A percentile compares a stretch with the other conserved stretches of the same genome.
These are phyloP conservation scores for Mesorhabditis belari DNA, from an alignment of 2,888 invertebrate species.

Conservation along the genomic window DNA sequence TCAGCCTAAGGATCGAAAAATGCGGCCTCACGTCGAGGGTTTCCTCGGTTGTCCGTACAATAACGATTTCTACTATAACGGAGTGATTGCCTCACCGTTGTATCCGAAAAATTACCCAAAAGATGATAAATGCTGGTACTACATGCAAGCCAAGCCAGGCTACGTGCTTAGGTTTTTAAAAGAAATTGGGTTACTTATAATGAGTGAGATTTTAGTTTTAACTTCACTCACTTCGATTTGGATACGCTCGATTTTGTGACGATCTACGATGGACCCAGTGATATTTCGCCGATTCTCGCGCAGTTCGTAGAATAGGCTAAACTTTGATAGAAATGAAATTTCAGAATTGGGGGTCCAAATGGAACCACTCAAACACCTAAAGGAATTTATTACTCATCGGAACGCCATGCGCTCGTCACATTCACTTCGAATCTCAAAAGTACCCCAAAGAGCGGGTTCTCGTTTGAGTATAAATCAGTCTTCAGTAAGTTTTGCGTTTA, in stretches of 20 bases:
- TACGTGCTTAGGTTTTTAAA: conserved; percentile 17
- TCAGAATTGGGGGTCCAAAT: conserved; percentile 33
- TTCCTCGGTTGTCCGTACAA: conserved; percentile 29
- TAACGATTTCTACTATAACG: conserved; percentile 33
- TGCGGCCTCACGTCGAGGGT: no score
- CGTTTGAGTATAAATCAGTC: conserved; percentile 23
- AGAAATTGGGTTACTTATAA: not conserved
- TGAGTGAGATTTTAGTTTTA: conserved; percentile 12
- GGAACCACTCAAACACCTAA: conserved; percentile 14
- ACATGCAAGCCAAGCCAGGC: conserved; percentile 22
- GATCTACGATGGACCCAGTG: conserved; percentile 28
- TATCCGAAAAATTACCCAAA: conserved; percentile 26
- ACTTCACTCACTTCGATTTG: conserved; percentile 25
- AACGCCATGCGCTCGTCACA: conserved; percentile 24
- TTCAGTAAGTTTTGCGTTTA: conserved; percentile 10
- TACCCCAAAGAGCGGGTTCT: conserved; percentile 26
- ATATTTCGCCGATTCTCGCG: conserved; percentile 13
- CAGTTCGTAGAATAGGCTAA: conserved; percentile 8
- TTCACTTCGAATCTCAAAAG: conserved; percentile 23
- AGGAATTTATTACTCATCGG: conserved; percentile 23
- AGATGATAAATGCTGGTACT: conserved; percentile 30
- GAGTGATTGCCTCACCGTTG: conserved; percentile 24
- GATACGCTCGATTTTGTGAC: conserved; percentile 29
- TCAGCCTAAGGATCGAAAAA: no score
- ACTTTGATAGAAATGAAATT: not conserved